Evolutionary conservation across 2,797 vertebrate species (phyloP), one percentile per base, ranked within the genome.

Genomic region (Premnoplex brunnescens): DNA sequence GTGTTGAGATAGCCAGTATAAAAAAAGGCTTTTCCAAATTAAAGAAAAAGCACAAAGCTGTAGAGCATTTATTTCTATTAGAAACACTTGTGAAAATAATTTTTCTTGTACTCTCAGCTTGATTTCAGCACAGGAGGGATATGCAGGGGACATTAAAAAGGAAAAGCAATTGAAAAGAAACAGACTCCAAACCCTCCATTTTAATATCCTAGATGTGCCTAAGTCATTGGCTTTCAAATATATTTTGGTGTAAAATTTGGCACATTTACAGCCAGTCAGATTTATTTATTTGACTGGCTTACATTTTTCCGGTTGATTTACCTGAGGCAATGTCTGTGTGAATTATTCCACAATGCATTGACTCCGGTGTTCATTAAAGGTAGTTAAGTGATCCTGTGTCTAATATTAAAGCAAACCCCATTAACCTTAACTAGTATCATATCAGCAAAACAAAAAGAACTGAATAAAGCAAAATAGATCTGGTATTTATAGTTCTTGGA

Each of bases 371-470:
- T 95, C 56, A 36, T 72, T 95, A 59, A 93, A 77, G 85, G 88
- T 91, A 91, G 94, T 75, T 72, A 96, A 94, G 90, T 34, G 54
- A 89, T 96, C 88, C 79, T 85, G 88, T 30, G 43, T 76, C 96
- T 93, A 93, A 94, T 96, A 90, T 85, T 83, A 74, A 96, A 94
- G 95, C 93, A 80, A 91, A 82, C 89, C 84, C 93, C 88, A 94
- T 97, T 96, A 95, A 95, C 94, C 93, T 93, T 94, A 96, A 95
- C 94, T 95, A 87, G 91, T 87, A 43, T 86, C 86, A 95, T 91
- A 96, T 97, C 96, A 97, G 97, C 92, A 52, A 95, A 97, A 97
- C 74, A 72, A 91, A 96, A 97, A 97, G 95, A 77, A 93, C 96
- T 95, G 96, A 96, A 95, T 82, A 86, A 88, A 87, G 60, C 93